A percentile compares a stretch with the other conserved stretches of the same genome.
These are phyloP conservation scores for Onychomys torridus DNA, from an alignment of 2,797 vertebrate species.

Conservation along the genomic window DNA sequence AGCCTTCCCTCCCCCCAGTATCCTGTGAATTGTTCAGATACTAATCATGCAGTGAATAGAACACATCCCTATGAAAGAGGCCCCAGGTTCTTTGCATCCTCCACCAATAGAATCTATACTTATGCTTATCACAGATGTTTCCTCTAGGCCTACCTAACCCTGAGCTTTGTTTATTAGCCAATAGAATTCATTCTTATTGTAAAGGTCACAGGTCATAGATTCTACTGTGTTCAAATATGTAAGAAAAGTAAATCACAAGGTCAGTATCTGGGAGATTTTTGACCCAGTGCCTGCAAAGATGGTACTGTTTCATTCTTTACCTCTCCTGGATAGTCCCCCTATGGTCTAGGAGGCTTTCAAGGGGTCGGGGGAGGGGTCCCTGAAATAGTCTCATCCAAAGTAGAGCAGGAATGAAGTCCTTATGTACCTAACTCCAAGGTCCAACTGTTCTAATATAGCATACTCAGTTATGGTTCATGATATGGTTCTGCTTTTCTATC, in stretches of 20 bases:
- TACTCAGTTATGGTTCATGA: neutral
- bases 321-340: neutral
- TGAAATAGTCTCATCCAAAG: slow-evolving; percentile 11
- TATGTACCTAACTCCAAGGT: slow-evolving; percentile 4
- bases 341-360: neutral
- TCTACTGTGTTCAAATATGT: neutral
- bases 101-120: neutral
- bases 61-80: neutral
- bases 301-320: neutral
- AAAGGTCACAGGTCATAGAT: neutral
- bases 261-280: neutral
- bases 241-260: neutral
- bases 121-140: neutral
- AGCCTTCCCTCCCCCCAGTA: neutral
- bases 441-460: neutral
- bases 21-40: neutral
- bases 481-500: slow-evolving; percentile 43
- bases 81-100: neutral
- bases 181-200: neutral
- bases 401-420: slow-evolving; percentile 17
- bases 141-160: neutral
- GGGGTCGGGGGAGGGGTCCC: neutral
- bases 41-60: neutral
- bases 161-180: neutral
- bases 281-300: neutral